Evolutionary conservation across 2,888 invertebrate species (phyloP).

Genomic region (Gymnosoma rotundatum): DNA sequence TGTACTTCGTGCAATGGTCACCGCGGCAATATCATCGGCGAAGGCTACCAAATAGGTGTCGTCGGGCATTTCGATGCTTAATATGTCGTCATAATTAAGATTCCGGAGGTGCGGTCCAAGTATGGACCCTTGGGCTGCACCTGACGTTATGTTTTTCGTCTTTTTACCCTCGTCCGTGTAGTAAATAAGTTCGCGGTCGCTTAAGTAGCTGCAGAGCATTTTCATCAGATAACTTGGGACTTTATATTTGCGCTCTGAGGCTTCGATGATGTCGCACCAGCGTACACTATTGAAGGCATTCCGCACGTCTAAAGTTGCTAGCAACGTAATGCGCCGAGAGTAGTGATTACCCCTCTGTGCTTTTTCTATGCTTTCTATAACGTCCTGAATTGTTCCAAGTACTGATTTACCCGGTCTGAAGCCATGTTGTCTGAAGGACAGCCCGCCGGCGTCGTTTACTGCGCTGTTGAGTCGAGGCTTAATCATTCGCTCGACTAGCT

Average conservation of each 20-base stretch:
- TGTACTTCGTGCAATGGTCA: too few relatives aligned
- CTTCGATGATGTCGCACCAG: neutral
- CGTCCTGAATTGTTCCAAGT: neutral
- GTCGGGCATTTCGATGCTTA: too few relatives aligned
- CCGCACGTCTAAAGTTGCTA: neutral
- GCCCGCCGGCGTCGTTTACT: neutral
- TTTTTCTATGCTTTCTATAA: neutral
- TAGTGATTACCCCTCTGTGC: neutral
- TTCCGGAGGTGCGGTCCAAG: neutral
- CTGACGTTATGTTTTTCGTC: neutral
- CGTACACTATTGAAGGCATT: conserved; percentile 6
- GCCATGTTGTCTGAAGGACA: neutral
- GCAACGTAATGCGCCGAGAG: neutral
- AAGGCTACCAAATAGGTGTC: too few relatives aligned
- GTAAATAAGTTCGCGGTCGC: neutral
- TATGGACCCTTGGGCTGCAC: neutral
- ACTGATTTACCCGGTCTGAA: neutral
- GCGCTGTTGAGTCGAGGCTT: too few relatives aligned
- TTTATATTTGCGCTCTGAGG: neutral
- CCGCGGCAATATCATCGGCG: too few relatives aligned
- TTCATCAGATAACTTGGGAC: neutral
- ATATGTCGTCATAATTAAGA: neutral
- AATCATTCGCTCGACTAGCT: neutral
- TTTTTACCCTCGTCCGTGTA: neutral
- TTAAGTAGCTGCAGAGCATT: neutral